Evolutionary conservation across 2,888 invertebrate genomes (phyloP).

Genomic region (Tinea trinotella): DNA sequence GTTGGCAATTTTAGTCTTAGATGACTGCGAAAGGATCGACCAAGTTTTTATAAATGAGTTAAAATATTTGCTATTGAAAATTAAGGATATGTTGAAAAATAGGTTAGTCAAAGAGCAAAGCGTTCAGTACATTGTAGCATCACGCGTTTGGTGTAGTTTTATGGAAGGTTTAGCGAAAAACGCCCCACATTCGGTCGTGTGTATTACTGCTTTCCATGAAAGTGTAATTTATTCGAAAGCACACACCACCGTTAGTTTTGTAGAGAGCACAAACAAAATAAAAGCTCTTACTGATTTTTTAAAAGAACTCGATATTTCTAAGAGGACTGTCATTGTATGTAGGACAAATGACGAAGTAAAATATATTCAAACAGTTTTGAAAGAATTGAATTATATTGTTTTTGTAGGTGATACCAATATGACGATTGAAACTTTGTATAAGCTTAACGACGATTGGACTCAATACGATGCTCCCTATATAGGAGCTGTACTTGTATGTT

Average conservation of each 20-base stretch:
- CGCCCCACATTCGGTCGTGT: constrained; percentile 74
- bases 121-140: constrained; percentile 74
- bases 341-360: constrained; percentile 69
- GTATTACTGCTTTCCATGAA: constrained; percentile 81
- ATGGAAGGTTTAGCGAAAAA: constrained; percentile 69
- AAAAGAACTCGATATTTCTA: constrained; percentile 45
- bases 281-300: constrained; percentile 60
- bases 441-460: constrained; percentile 45
- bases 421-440: constrained; percentile 51
- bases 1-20: constrained; percentile 77
- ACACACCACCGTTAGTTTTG: constrained; percentile 45
- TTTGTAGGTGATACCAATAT: constrained; percentile 45
- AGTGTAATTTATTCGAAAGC: constrained; percentile 79
- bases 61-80: constrained; percentile 48
- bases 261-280: constrained; percentile 52
- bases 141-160: constrained; percentile 75
- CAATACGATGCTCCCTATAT: constrained; percentile 47
- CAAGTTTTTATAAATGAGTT: constrained; percentile 64
- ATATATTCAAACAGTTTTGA: constrained; percentile 37
- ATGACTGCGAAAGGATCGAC: constrained; percentile 77
- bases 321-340: constrained; percentile 76
- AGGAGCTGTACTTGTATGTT: constrained; percentile 75
- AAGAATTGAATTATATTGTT: constrained; percentile 32
- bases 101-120: constrained; percentile 50
- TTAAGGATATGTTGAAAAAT: constrained; percentile 53